phyloP scores from a whole-genome alignment of 2,113 vertebrate species.

The Calidris pugnax region DNA sequence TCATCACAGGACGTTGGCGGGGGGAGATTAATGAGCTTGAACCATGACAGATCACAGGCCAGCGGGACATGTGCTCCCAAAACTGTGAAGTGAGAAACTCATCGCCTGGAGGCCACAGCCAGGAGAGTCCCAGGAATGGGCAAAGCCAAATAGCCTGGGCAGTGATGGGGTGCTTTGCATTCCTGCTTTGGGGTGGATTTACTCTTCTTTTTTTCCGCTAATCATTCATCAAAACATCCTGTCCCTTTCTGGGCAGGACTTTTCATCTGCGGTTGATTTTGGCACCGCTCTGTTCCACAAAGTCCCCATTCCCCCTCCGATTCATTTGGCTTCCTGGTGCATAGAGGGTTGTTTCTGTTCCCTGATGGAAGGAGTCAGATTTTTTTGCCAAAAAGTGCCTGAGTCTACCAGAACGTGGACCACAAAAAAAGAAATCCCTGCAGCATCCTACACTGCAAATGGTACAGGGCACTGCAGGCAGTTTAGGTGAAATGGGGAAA shows the following conservation, averaged over 20 bases:
- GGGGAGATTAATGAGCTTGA: background rate
- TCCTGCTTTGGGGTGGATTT: background rate
- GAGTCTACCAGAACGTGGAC: background rate
- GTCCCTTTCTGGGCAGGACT: background rate
- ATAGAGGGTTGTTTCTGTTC: background rate
- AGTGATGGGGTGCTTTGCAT: background rate
- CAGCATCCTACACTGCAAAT: rapidly evolving
- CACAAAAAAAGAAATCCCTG: background rate
- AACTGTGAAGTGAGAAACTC: constrained; percentile 44
- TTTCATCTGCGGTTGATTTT: background rate
- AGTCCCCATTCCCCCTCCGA: rapidly evolving
- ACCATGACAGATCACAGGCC: background rate
- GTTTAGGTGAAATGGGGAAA: background rate
- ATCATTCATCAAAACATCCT: background rate
- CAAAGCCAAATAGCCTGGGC: background rate
- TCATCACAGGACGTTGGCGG: background rate
- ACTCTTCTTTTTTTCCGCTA: background rate
- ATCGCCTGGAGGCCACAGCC: background rate
- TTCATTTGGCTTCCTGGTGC: background rate
- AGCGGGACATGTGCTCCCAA: background rate
- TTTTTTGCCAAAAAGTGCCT: background rate
- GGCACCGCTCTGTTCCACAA: background rate
- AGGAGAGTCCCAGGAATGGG: background rate
- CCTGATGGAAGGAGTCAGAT: background rate
- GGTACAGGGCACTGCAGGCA: background rate